phyloP scores from a whole-genome alignment of 2,888 invertebrate genomes.

The Pachycephus smyrnensis region DNA sequence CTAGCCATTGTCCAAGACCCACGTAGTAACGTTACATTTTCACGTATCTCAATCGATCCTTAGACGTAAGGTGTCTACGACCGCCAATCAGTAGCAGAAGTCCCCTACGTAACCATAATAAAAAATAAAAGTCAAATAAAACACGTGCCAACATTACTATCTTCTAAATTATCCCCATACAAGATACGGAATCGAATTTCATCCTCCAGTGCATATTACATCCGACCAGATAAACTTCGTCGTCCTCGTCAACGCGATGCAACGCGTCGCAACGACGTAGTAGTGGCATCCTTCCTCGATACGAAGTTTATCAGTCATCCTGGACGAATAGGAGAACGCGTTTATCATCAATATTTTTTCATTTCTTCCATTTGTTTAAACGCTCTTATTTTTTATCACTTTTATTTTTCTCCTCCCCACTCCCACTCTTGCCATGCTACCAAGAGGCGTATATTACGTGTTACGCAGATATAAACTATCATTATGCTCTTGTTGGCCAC shows the following conservation, averaged over 20 bases:
- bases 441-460: conserved; percentile 36
- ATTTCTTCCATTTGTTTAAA: conserved; percentile 9
- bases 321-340: conserved; percentile 33
- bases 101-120: too few relatives aligned
- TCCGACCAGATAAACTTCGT: too few relatives aligned
- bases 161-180: too few relatives aligned
- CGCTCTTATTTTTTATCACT: conserved; percentile 9
- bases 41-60: conserved; percentile 44
- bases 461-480: conserved; percentile 50
- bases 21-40: conserved; percentile 53
- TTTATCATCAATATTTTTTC: conserved; percentile 16
- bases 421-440: conserved; percentile 11
- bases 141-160: too few relatives aligned
- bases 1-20: conserved; percentile 47
- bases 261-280: too few relatives aligned
- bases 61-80: background rate
- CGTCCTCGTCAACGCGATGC: too few relatives aligned
- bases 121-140: too few relatives aligned
- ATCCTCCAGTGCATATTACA: too few relatives aligned
- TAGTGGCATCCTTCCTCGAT: conserved; percentile 55
- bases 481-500: conserved; percentile 39
- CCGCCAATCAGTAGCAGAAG: too few relatives aligned
- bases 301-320: conserved; percentile 60
- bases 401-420: conserved; percentile 19
- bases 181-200: too few relatives aligned